Base-by-base conservation (phyloP, 1,140 invertebrate species). In the Grapholita molesta region DNA sequence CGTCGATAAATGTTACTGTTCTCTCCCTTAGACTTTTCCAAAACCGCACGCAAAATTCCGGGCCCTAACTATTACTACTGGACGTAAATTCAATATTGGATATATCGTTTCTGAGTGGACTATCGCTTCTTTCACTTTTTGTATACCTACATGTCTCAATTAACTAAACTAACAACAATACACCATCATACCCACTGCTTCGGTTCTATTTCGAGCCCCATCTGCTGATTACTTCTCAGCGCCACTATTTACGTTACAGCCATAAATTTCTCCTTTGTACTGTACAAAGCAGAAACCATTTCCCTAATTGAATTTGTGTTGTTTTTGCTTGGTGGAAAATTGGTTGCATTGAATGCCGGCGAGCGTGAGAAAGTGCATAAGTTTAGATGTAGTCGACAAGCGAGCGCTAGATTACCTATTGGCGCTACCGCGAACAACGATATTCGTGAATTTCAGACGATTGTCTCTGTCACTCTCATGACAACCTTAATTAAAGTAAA, bases 281-380 rank as follows among this genome's bases (percentile, higher is more conserved):
- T 80, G 73, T 67, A 69, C 78, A 76, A 79, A 83, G 80, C 76
- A 85, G 73, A 79, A 79, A 84, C 78, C 79, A 83, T 83, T 81
- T 80, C 64, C 80, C 79, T 88, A 89, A 90, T 88, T 89, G 86
- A 90, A 89, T 87, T 89, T 82, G 80, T 88, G 82, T 86, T 87
- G 83, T 85, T 88, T 84, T 86, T 81, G 74, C 70, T 69, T 78
- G 71, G 74, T 82, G 77, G 80, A 88, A 88, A 89, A 90, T 90
- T 89, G 83, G 78, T 80, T 84, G 78, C 77, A 82, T 83, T 82
- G 78, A 76, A 72, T 75, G 76, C 25, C 69, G 55, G 55, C 66
- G 77, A 80, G 71, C 85, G 88, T 90, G 88, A 88, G 86, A 89
- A 85, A 84, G 77, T 80, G 76, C 80, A 80, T 71, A 74, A 77